A percentile compares a stretch with the other conserved stretches of the same genome.
These are phyloP conservation scores for Ammodytes dubius DNA, from an alignment of 2,113 vertebrate species.

Conservation along the genomic window DNA sequence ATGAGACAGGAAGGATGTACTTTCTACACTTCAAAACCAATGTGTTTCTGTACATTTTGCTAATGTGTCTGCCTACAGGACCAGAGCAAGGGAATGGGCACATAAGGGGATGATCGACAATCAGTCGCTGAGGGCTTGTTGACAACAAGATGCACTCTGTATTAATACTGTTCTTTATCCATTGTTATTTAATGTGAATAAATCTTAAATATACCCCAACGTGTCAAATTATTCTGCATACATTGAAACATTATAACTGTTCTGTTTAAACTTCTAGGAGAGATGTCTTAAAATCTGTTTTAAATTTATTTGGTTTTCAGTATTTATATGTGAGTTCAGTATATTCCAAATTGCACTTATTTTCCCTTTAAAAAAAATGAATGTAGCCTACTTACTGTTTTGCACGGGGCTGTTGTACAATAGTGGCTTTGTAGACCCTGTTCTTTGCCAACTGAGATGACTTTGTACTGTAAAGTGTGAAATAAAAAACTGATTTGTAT, in stretches of 20 bases:
- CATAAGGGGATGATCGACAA: constrained; percentile 41
- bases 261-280: constrained; percentile 10
- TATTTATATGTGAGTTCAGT: neutral
- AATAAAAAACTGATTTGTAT: neutral
- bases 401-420: neutral
- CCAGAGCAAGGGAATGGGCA: constrained; percentile 34
- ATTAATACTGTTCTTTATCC: constrained; percentile 32
- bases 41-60: constrained; percentile 30
- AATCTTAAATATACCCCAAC: constrained; percentile 31
- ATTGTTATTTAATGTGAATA: constrained; percentile 75
- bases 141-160: constrained; percentile 38
- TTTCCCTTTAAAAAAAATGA: neutral
- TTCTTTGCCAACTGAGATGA: neutral
- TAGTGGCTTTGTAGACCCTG: neutral
- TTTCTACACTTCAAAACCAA: constrained; percentile 18
- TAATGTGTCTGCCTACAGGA: constrained; percentile 74
- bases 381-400: neutral
- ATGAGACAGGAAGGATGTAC: constrained; percentile 8
- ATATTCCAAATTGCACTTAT: neutral
- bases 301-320: neutral
- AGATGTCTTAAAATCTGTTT: neutral
- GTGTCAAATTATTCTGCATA: constrained; percentile 46
- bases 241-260: constrained; percentile 11
- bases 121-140: constrained; percentile 37
- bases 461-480: constrained; percentile 15